Base-by-base conservation (phyloP, 1,140 invertebrate species). In the Samia ricini region DNA sequence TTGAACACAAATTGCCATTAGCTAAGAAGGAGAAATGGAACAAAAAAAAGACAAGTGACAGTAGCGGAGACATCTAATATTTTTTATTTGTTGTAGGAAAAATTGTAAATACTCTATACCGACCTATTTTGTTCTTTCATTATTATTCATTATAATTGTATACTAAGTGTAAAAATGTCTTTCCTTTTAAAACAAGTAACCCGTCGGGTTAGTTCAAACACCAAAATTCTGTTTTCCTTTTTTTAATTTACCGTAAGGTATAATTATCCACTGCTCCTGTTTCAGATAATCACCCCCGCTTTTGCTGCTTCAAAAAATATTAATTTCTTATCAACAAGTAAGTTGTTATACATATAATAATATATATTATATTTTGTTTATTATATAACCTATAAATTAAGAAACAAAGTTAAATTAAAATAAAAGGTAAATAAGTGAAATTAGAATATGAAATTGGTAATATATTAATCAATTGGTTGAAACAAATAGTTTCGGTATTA, bases 241-340 rank as follows among this genome's bases (percentile, higher is more conserved):
- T 52, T 21, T 1, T 22, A 15, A 12, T 21, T 56, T 61, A 19
- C 42, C 4, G 19, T 56, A 54, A 12, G 20, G 55, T 48, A 48
- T 7, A 12, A n/a, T n/a, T 50, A 24, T 51, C 8, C 56, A 50
- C 22, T 49, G 7, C 12, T 10, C 4, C 33, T 66, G 22, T 70
- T 64, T 24, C 60, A 83, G 83, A 71, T 83, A 18, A 21, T 81
- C 3, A 26, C 74, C n/a, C 81, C 81, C 26, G 78, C 72, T 5
- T 58, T 80, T 18, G 63, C 80, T 3, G 55, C 71, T 24, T 50
- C 72, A 21, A 81, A 79, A 42, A 79, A 75, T 54, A 58, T 71
- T 2, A 76, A 74, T 58, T 84, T 86, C 33, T 15, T 42, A 52
- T 81, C 79, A 7, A 83, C 83, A 15, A 79, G 83, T 85, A 79